Base-by-base conservation (phyloP, 2,113 vertebrate species). In the Vulpes vulpes region DNA sequence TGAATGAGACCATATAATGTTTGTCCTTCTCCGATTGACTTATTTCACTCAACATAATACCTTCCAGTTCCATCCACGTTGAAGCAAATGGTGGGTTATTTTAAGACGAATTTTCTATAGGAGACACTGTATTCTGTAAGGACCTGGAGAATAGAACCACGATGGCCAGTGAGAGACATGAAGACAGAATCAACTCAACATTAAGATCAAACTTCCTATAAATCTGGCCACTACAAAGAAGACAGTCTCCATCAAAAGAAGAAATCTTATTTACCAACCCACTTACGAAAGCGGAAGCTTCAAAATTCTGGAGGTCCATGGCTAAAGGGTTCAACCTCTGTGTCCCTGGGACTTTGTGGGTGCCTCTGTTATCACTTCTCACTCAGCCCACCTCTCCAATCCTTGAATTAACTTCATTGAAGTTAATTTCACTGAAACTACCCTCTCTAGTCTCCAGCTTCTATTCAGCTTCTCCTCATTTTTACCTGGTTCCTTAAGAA, bases 401-500 rank as follows among this genome's bases (percentile, higher is more conserved):
- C 80, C 5, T 49, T 78, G 62, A 83, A 19, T 78, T 8, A 84
- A 19, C 78, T 96, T 60, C 22, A n/a, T 43, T 10, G 25, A 17
- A 78, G 38, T 53, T 74, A 91, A 83, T 38, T 53, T 83, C 67
- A 11, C n/a, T 67, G 19, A 80, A 90, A 78, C 62, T 17, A 51
- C 32, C 51, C 27, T 85, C 11, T 38, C 30, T 12, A 30, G 30
- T 79, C 69, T 69, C 1, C 14, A 94, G 25, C 12, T 30, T 94
- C 38, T 84, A 12, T 8, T 83, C 25, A 92, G 11, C 2, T 30
- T 78, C 17, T 84, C 62, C 3, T 93, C 3, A 22, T 25, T 84
- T 95, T 86, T 87, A 80, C 65, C 59, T 88, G 64, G 6, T 59
- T 85, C 89, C 43, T 64, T 78, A 90, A 62, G 55, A 94, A 91